phyloP scores from a whole-genome alignment of 2,888 invertebrate genomes.

The Melanotus villosus region DNA sequence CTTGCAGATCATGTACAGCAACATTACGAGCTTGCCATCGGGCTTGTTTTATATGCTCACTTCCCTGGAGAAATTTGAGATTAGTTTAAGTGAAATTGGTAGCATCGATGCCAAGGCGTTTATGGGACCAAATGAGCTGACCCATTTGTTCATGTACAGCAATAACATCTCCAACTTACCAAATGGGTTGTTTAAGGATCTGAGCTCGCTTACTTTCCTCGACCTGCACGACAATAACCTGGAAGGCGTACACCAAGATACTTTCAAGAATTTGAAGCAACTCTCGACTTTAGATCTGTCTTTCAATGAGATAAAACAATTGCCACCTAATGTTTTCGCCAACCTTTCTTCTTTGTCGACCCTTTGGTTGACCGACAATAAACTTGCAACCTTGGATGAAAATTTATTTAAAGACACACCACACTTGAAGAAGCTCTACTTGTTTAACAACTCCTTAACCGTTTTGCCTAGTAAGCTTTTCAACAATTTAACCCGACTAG shows the following conservation, averaged over 20 bases:
- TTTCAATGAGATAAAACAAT: neutral
- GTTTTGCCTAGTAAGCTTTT: constrained; percentile 6
- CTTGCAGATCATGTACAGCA: constrained; percentile 4
- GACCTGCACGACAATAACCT: constrained; percentile 21
- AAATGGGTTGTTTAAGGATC: constrained; percentile 14
- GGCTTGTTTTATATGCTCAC: neutral
- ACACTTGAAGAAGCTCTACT: constrained; percentile 2
- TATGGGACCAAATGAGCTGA: neutral
- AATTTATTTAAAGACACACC: constrained; percentile 19
- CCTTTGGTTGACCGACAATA: constrained; percentile 15
- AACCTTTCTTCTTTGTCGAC: neutral
- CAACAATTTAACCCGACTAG: neutral
- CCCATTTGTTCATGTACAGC: constrained; percentile 18
- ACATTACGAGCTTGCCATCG: constrained; percentile 2
- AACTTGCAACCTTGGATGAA: constrained; percentile 3
- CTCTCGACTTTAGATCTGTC: neutral
- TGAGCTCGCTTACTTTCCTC: neutral
- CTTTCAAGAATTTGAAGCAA: constrained; percentile 15
- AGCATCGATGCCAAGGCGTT: constrained; percentile 22
- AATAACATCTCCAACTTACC: constrained; percentile 1
- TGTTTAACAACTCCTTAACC: constrained; percentile 11
- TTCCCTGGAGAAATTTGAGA: neutral
- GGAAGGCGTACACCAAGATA: neutral
- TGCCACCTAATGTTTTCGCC: constrained; percentile 1
- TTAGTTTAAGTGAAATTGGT: constrained; percentile 8